Evolutionary conservation across 2,888 invertebrate genomes (phyloP).

Genomic region (Steinernema scapterisci): DNA sequence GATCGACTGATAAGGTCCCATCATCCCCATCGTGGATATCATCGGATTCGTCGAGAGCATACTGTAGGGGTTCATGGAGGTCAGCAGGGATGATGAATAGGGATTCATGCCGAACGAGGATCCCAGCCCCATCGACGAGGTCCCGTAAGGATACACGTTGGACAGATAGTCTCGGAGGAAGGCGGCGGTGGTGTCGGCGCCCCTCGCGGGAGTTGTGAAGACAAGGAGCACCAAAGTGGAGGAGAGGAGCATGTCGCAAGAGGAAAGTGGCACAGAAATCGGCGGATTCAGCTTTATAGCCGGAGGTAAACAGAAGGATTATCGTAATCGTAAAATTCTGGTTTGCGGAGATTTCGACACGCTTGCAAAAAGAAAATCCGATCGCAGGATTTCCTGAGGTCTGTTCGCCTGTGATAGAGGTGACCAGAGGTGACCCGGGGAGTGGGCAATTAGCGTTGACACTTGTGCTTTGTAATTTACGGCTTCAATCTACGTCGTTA

Average conservation of each 20-base stretch:
- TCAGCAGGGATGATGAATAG: conserved; percentile 27
- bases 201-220: background rate
- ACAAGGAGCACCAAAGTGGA: background rate
- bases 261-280: background rate
- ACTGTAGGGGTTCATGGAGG: conserved; percentile 23
- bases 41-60: conserved; percentile 18
- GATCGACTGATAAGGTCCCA: conserved; percentile 30
- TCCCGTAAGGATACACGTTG: background rate
- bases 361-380: conserved; percentile 11
- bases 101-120: conserved; percentile 1
- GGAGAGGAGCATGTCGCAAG: conserved; percentile 7
- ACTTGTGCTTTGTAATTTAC: conserved; percentile 13
- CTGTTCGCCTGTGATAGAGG: background rate
- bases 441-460: conserved; percentile 31
- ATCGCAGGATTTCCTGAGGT: conserved; percentile 5
- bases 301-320: conserved; percentile 19
- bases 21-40: background rate
- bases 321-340: conserved; percentile 20
- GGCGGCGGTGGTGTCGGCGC: conserved; percentile 18
- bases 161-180: conserved; percentile 26
- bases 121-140: background rate
- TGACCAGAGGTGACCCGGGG: conserved; percentile 4
- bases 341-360: conserved; percentile 23
- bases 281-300: background rate
- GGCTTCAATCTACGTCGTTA: background rate